These are phyloP conservation scores for Lates japonicus DNA, from an alignment of 2,797 vertebrate species.

Conservation along the genomic window DNA sequence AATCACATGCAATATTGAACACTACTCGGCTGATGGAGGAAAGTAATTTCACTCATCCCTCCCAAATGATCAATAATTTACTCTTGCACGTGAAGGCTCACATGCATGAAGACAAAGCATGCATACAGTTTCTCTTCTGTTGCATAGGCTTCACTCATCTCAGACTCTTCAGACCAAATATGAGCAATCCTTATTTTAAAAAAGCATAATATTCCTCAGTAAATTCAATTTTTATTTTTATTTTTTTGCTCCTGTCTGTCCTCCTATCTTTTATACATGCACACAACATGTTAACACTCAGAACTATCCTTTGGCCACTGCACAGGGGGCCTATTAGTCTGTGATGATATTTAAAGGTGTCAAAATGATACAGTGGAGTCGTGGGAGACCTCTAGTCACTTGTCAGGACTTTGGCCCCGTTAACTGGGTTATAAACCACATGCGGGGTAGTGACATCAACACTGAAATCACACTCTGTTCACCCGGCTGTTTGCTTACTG, in stretches of 20 bases:
- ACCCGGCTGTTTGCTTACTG: slow-evolving; percentile 8
- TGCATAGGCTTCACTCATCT: not conserved
- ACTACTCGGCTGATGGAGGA: slow-evolving; percentile 12
- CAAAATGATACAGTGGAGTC: slow-evolving; percentile 50
- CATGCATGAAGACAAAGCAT: slow-evolving; percentile 28
- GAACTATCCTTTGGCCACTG: slow-evolving; percentile 8
- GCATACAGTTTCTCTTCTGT: not conserved
- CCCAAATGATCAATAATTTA: slow-evolving; percentile 67
- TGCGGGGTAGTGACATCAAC: slow-evolving; percentile 18
- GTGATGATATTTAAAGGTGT: slow-evolving; percentile 64
- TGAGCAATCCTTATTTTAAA: not conserved
- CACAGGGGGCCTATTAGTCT: slow-evolving; percentile 39
- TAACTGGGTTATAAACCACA: slow-evolving; percentile 40
- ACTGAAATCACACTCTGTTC: slow-evolving; percentile 20
- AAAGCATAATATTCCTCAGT: not conserved
- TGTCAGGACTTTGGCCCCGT: slow-evolving; percentile 29
- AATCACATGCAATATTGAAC: slow-evolving; percentile 53
- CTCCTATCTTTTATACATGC: not conserved
- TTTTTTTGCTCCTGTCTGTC: not conserved
- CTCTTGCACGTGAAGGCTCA: slow-evolving; percentile 40
- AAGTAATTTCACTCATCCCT: slow-evolving; percentile 36
- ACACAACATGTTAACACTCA: slow-evolving; percentile 6
- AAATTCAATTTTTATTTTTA: not conserved
- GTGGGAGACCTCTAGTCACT: slow-evolving; percentile 40
- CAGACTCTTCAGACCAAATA: not conserved